Conservation (phyloP, 2,113 vertebrate genomes). For the Equus quagga region DNA sequence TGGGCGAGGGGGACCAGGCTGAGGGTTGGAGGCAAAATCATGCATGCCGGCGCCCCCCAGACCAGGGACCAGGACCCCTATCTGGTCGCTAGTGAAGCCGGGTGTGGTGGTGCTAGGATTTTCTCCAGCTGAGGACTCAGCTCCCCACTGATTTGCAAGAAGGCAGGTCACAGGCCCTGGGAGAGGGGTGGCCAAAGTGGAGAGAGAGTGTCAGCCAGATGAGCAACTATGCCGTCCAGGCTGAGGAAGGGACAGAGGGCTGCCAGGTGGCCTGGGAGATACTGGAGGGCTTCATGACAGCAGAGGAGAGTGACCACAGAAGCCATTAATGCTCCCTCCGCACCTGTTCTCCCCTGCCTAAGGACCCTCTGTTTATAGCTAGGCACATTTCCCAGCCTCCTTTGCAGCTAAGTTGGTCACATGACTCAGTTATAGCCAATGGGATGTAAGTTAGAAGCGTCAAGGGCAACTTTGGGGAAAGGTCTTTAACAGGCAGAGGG, state of each 20-base stretch:
- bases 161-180: neutral
- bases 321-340: neutral
- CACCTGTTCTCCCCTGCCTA: neutral
- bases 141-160: neutral
- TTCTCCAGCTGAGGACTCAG: neutral
- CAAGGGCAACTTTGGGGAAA: neutral
- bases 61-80: no score
- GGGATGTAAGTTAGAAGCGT: neutral
- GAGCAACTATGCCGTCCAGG: neutral
- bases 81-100: neutral
- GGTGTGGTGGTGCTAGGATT: neutral
- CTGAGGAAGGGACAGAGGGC: neutral
- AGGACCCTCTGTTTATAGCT: neutral
- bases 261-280: neutral
- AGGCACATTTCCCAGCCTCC: neutral
- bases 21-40: neutral
- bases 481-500: neutral
- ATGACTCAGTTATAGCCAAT: neutral
- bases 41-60: fast-evolving
- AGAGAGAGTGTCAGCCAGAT: neutral
- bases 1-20: neutral
- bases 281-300: neutral
- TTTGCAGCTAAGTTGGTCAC: neutral
- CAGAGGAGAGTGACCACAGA: neutral
- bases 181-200: neutral